Conservation (phyloP, 2,113 vertebrate species). For the Vulpes vulpes region DNA sequence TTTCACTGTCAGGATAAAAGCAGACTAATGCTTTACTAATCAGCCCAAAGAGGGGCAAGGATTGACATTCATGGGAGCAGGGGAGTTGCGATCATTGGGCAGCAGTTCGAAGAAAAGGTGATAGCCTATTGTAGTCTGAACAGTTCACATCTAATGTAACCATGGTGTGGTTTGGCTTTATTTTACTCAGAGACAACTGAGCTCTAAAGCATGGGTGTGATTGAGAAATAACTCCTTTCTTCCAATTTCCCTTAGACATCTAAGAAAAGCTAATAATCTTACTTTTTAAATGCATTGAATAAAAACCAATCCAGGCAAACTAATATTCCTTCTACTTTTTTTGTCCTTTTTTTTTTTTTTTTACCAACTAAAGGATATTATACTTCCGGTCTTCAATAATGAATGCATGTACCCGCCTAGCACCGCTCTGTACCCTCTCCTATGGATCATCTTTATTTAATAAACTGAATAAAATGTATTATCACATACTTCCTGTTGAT, state of each 20-base stretch:
- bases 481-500: too few species aligned
- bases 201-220: constrained; percentile 40
- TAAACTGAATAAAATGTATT: too few species aligned
- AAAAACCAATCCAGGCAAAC: too few species aligned
- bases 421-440: too few species aligned
- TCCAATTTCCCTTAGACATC: constrained; percentile 54
- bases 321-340: too few species aligned
- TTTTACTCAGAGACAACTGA: constrained; percentile 71
- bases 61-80: constrained; percentile 46
- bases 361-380: too few species aligned
- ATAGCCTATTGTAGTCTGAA: constrained; percentile 63
- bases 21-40: constrained; percentile 54
- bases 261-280: constrained; percentile 59
- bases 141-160: constrained; percentile 47
- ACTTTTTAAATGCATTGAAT: constrained; percentile 65
- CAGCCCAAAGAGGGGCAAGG: constrained; percentile 46
- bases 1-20: constrained; percentile 42
- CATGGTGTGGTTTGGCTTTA: constrained; percentile 53
- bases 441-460: too few species aligned
- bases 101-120: constrained; percentile 54
- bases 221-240: constrained; percentile 73
- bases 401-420: too few species aligned
- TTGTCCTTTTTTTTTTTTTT: too few species aligned
- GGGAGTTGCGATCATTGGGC: background rate
- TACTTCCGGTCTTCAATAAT: too few species aligned